Percentiles rank a stretch among this genome's conserved stretches.
Conservation (phyloP, 2,797 vertebrate species). For the Leucoraja ocellata region DNA sequence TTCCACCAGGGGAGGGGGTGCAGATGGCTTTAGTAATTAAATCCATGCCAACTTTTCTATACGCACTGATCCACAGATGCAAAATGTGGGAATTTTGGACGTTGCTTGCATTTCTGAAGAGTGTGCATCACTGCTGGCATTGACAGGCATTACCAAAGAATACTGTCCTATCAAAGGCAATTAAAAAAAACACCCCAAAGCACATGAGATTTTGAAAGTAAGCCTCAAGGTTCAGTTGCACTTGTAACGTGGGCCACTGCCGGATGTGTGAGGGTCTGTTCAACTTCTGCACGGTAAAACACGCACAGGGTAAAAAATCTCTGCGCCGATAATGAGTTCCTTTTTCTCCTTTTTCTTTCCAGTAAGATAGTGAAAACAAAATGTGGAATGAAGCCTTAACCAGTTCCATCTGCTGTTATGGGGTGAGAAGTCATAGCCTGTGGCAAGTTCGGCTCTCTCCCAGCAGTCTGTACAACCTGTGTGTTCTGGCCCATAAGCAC, state of each 20-base stretch:
- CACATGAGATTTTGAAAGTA: conserved; percentile 25
- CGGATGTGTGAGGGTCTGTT: conserved; percentile 22
- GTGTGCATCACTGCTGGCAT: conserved; percentile 18
- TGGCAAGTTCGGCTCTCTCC: conserved; percentile 36
- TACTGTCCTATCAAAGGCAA: background rate
- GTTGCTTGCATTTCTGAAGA: background rate
- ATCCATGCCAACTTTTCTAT: conserved; percentile 35
- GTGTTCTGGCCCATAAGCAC: conserved; percentile 25
- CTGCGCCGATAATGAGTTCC: conserved; percentile 34
- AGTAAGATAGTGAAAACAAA: conserved; percentile 37
- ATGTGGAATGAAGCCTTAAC: conserved; percentile 38
- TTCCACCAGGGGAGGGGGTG: conserved; percentile 3
- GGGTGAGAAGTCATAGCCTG: conserved; percentile 38
- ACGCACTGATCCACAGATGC: conserved; percentile 9
- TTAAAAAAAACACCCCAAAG: background rate
- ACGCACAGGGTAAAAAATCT: conserved; percentile 3
- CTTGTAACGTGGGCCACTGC: conserved; percentile 3
- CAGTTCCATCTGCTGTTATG: conserved; percentile 32
- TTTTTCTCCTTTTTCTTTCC: conserved; percentile 9
- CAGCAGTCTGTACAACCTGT: conserved; percentile 38
- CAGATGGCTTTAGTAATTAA: background rate
- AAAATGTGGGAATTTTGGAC: conserved; percentile 13
- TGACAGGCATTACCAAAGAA: background rate
- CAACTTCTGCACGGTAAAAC: conserved; percentile 19
- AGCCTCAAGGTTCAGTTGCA: conserved; percentile 30